A percentile compares a stretch with the other conserved stretches of the same genome.
Conservation (phyloP, 2,888 invertebrate species). For the Coelinius sp. region DNA sequence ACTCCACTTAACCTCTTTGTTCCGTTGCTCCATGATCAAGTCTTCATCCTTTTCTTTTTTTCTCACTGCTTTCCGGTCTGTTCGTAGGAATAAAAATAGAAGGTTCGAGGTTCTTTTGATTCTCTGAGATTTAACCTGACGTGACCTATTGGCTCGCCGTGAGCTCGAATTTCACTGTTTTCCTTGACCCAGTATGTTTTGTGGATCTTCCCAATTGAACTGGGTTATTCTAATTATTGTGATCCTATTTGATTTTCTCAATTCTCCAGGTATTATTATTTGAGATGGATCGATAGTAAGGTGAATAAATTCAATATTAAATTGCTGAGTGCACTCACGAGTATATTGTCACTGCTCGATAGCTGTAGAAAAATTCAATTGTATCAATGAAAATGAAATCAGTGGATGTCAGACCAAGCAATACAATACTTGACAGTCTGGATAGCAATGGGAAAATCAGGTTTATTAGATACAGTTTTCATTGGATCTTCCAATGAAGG, state of each 20-base stretch:
- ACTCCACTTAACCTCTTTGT: constrained; percentile 34
- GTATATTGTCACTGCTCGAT: neutral
- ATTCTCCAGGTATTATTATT: neutral
- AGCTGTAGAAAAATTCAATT: neutral
- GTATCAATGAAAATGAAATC: constrained; percentile 3
- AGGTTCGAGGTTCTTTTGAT: neutral
- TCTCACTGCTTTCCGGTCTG: constrained; percentile 22
- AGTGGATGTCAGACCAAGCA: neutral
- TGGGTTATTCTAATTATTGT: neutral
- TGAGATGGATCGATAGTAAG: too few species aligned
- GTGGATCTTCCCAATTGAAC: neutral
- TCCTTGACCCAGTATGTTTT: constrained; percentile 14
- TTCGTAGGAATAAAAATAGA: constrained; percentile 7
- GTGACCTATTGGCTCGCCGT: constrained; percentile 35
- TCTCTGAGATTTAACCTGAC: constrained; percentile 31
- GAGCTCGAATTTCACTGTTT: constrained; percentile 32
- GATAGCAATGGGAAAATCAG: neutral
- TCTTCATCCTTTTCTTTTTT: constrained; percentile 2
- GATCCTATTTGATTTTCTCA: neutral
- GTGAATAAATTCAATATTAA: neutral
- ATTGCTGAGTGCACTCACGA: neutral
- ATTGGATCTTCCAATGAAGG: neutral
- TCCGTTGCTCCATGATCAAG: neutral
- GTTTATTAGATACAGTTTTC: constrained; percentile 5
- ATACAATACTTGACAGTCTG: neutral